Evolutionary conservation across 2,888 invertebrate genomes (phyloP).

Genomic region (Clanis bilineata): DNA sequence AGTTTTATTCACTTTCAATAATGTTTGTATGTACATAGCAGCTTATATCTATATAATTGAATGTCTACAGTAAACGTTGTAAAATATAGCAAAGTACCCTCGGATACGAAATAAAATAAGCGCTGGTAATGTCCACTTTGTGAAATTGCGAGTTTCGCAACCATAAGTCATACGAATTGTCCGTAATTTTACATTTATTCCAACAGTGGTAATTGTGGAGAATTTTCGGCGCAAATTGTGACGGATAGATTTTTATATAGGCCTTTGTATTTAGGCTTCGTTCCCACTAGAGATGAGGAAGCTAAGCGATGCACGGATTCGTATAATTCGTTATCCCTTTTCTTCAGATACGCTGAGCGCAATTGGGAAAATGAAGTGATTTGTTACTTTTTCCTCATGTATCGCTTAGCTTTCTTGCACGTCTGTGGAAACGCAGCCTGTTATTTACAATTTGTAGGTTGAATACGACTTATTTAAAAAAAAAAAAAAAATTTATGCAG

Average conservation of each 20-base stretch:
- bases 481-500: no score
- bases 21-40: conserved; percentile 75
- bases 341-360: no score
- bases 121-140: conserved; percentile 11
- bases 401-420: no score
- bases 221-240: background rate
- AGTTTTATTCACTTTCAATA: conserved; percentile 79
- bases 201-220: background rate
- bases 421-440: no score
- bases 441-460: no score
- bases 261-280: no score
- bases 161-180: background rate
- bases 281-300: no score
- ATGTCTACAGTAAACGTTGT: conserved; percentile 74
- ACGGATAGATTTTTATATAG: background rate
- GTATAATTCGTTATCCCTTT: no score
- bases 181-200: conserved; percentile 12
- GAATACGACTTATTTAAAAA: no score
- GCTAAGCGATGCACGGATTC: no score
- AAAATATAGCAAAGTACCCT: conserved; percentile 67
- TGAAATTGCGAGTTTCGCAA: conserved; percentile 16
- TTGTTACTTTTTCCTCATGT: no score
- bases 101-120: conserved; percentile 23
- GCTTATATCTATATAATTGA: conserved; percentile 72
- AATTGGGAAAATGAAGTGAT: no score